Evolutionary conservation across 2,888 invertebrate species (phyloP), one percentile per base, ranked within the genome.

Genomic region (Pyralis farinalis): DNA sequence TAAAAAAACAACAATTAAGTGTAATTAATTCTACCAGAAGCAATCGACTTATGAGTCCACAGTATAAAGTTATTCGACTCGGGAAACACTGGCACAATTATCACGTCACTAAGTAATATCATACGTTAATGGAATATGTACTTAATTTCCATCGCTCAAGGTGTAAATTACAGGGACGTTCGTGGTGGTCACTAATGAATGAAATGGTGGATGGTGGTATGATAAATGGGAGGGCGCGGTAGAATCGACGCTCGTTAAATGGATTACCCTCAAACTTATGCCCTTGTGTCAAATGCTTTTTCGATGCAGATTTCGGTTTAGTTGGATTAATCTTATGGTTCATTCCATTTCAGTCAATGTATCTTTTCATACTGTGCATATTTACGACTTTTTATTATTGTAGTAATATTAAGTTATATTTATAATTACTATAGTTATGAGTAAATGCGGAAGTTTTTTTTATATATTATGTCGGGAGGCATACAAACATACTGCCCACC

Each of bases 181-280:
- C 51, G 52, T 51, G 42, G 51, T 44, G 51, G 50, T 40, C 37
- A 49, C 54, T 78, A 79, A 80, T 79, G 75, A 80, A 81, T 76
- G 74, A 67, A 74, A 57, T 53, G 43, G 63, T 62, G 63, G 57
- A 66, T 65, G 39, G 56, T 58, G 53, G 52, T 66, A 77, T 83
- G 81, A 84, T 71, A 73, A 80, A 83, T 78, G 75, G 43, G 55
- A 53, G 69, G 84, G 84, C 55, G 85, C 65, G 84, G 80, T 58
- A 57, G 66, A 71, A 62, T 74, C 59, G 62, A 63, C 62, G 46
- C 43, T 44, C 50, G 35, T 61, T 71, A 74, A 83, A 72, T 81
- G 76, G 78, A 83, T 83, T 81, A 75, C 60, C 64, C 54, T 47
- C 50, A 54, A 55, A 63, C 58, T 49, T 52, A 47, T 49, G 46